These are phyloP conservation scores for Julus scandinavius DNA, from an alignment of 2,888 invertebrate species.

Conservation along the genomic window DNA sequence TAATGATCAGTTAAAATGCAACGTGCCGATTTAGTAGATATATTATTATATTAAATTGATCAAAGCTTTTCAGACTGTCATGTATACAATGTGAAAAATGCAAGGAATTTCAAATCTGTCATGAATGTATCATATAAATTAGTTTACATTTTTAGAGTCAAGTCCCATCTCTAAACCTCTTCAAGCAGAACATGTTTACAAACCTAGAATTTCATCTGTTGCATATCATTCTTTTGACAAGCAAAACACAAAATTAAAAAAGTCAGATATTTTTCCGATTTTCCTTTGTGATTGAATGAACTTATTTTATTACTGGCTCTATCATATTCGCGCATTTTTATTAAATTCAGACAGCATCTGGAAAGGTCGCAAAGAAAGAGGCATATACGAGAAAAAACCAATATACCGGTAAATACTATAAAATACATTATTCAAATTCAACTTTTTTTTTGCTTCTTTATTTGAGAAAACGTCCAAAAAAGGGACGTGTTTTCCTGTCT, in stretches of 20 bases:
- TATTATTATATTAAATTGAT: no score
- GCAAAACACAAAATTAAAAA: not conserved
- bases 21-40: no score
- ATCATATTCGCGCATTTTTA: not conserved
- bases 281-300: not conserved
- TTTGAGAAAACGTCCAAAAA: not conserved
- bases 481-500: conserved; percentile 7
- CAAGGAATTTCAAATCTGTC: no score
- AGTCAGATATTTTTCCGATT: not conserved
- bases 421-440: conserved; percentile 48
- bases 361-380: not conserved
- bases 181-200: no score
- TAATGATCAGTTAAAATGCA: no score
- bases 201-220: no score
- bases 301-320: not conserved
- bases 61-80: no score
- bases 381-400: not conserved
- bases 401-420: conserved; percentile 28
- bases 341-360: not conserved
- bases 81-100: no score
- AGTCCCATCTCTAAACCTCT: no score
- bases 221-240: no score
- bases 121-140: no score
- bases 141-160: no score
- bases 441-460: not conserved